Evolutionary conservation across 1,140 invertebrate species (phyloP).

Genomic region (Ceratoteleas bidentatus): DNA sequence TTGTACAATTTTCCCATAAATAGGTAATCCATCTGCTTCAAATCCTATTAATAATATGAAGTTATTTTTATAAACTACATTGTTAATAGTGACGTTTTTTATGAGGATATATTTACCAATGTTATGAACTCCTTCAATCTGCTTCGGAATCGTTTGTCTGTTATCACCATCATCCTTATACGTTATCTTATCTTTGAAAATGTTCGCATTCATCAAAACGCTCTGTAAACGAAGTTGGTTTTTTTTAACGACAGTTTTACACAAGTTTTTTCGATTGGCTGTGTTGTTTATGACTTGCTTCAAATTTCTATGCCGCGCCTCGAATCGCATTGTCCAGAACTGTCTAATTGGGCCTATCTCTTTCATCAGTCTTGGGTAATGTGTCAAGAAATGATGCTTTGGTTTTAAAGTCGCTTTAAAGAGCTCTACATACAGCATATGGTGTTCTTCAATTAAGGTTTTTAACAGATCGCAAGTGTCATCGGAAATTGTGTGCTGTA

Average conservation of each 20-base stretch:
- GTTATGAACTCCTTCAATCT: too few relatives aligned
- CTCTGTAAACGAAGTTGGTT: conserved; percentile 48
- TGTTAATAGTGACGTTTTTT: too few relatives aligned
- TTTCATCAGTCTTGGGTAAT: conserved; percentile 61
- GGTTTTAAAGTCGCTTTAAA: conserved; percentile 57
- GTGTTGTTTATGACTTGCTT: conserved; percentile 49
- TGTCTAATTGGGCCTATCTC: conserved; percentile 55
- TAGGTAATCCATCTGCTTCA: too few relatives aligned
- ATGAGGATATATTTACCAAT: too few relatives aligned
- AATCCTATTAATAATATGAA: too few relatives aligned
- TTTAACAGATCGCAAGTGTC: conserved; percentile 26
- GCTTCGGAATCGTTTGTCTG: too few relatives aligned
- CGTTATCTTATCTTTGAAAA: too few relatives aligned
- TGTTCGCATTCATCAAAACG: too few relatives aligned
- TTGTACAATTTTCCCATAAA: too few relatives aligned
- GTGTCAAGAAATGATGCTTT: conserved; percentile 64
- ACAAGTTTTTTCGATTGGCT: conserved; percentile 45
- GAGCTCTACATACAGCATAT: conserved; percentile 38
- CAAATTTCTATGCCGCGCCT: conserved; percentile 57
- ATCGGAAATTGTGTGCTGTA: conserved; percentile 23
- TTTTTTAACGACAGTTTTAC: conserved; percentile 55
- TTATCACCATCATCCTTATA: too few relatives aligned
- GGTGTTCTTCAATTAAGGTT: conserved; percentile 53
- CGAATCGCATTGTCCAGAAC: conserved; percentile 65
- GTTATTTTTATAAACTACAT: too few relatives aligned